Percentiles rank a stretch among this genome's conserved stretches.
These are phyloP conservation scores for Kryptopterus vitreolus DNA, from an alignment of 2,797 vertebrate species.

Conservation along the genomic window DNA sequence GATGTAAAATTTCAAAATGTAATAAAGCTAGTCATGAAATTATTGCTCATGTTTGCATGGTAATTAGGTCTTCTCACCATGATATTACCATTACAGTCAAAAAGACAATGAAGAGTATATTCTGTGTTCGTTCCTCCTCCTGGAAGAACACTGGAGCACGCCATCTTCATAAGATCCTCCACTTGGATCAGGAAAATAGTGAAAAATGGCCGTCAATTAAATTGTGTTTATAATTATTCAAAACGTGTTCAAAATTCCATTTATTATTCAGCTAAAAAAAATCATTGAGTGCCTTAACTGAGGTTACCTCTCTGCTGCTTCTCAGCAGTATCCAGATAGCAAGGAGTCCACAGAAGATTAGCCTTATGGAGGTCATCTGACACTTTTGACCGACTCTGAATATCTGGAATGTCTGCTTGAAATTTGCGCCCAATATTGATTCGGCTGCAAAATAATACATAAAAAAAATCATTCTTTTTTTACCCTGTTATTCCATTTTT, in stretches of 20 bases:
- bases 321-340: slow-evolving; percentile 75
- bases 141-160: slow-evolving; percentile 85
- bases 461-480: neutral
- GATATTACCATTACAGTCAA: slow-evolving; percentile 85
- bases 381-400: slow-evolving; percentile 65
- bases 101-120: slow-evolving; percentile 85
- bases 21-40: neutral
- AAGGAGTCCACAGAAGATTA: slow-evolving; percentile 84
- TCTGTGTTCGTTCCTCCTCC: slow-evolving; percentile 86
- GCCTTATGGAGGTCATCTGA: slow-evolving; percentile 79
- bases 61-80: slow-evolving; percentile 77
- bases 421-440: slow-evolving; percentile 87
- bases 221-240: no score
- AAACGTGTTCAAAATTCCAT: neutral
- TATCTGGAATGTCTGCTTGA: slow-evolving; percentile 86
- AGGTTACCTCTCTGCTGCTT: slow-evolving; percentile 82
- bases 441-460: slow-evolving; percentile 68
- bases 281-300: neutral
- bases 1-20: slow-evolving; percentile 1
- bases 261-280: neutral
- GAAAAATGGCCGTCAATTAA: slow-evolving; percentile 3
- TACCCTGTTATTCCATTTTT: neutral
- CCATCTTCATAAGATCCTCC: slow-evolving; percentile 85
- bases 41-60: neutral
- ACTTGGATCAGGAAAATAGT: slow-evolving; percentile 68